Evolutionary conservation across 1,140 invertebrate species (phyloP).

Genomic region (Bombus terrestris): DNA sequence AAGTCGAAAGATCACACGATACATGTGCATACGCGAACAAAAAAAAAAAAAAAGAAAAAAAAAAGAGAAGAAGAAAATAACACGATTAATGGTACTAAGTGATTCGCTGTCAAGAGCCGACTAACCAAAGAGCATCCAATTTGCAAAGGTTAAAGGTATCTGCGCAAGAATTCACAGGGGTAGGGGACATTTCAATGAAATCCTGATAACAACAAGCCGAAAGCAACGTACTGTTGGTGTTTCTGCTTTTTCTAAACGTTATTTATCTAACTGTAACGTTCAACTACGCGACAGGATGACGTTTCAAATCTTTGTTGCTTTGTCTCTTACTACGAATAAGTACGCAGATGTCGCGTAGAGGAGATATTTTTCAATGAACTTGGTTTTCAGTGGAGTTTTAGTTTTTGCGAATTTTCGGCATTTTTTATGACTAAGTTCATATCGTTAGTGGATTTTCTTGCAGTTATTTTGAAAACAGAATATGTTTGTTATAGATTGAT

Average conservation of each 20-base stretch:
- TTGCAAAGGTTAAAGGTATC: constrained; percentile 18
- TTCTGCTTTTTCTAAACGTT: background rate
- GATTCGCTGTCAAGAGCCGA: constrained; percentile 10
- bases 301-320: background rate
- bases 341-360: too few species aligned
- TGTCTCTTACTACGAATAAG: too few species aligned
- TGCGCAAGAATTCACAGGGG: background rate
- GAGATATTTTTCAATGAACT: too few species aligned
- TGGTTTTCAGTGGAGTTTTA: too few species aligned
- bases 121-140: background rate
- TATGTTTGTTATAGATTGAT: too few species aligned
- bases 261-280: background rate
- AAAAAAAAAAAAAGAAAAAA: too few species aligned
- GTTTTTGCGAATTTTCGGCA: too few species aligned
- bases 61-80: background rate
- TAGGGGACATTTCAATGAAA: background rate
- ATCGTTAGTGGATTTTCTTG: too few species aligned
- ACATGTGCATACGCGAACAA: too few species aligned
- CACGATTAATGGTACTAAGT: background rate
- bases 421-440: too few species aligned
- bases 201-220: background rate
- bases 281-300: background rate
- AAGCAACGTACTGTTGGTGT: background rate
- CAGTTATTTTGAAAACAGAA: too few species aligned
- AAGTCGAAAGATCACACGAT: background rate